phyloP scores from a whole-genome alignment of 2,113 vertebrate species.

The Machaerirhynchus nigripectus region DNA sequence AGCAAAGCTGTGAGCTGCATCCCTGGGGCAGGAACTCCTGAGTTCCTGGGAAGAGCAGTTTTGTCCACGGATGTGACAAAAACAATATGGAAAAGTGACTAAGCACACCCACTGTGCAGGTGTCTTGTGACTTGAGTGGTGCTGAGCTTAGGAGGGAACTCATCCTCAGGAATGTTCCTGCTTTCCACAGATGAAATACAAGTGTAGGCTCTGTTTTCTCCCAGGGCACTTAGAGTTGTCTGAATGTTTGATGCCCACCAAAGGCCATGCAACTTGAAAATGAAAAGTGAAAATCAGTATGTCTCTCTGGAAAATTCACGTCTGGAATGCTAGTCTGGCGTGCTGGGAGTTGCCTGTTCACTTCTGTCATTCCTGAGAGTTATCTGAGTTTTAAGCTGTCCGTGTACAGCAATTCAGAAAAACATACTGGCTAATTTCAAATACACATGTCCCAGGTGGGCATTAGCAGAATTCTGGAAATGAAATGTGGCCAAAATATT shows the following conservation, averaged over 20 bases:
- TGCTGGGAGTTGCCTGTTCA: neutral
- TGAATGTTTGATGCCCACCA: neutral
- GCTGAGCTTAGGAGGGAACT: neutral
- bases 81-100: neutral
- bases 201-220: neutral
- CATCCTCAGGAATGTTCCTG: neutral
- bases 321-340: neutral
- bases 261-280: neutral
- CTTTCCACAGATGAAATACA: neutral
- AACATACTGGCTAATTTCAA: neutral
- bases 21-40: neutral
- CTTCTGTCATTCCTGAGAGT: neutral
- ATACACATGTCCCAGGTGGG: neutral
- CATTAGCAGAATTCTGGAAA: neutral
- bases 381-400: neutral
- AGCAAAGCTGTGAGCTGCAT: neutral
- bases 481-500: neutral
- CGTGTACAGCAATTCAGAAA: neutral
- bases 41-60: neutral
- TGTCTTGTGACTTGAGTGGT: neutral
- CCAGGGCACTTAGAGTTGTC: neutral
- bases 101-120: neutral
- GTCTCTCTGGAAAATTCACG: neutral
- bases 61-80: neutral
- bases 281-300: neutral